phyloP scores from a whole-genome alignment of 1,140 invertebrate species.

The Psix sp. region DNA sequence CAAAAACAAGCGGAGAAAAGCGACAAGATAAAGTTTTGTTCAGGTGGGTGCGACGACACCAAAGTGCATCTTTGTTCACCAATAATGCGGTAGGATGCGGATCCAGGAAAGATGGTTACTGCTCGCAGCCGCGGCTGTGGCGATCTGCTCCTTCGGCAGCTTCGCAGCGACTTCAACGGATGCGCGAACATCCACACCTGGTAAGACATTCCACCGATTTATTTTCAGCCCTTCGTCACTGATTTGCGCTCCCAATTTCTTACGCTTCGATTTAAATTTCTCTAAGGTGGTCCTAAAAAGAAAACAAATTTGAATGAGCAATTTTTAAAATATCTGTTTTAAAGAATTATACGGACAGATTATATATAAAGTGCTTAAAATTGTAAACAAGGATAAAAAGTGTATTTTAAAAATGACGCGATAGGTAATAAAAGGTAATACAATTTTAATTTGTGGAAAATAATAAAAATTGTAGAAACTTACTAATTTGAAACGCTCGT shows the following conservation, averaged over 20 bases:
- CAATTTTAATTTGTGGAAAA: no score
- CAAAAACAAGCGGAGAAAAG: no score
- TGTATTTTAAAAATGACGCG: no score
- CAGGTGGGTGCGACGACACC: slow-evolving; percentile 41
- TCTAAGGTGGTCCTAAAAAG: no score
- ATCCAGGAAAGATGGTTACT: slow-evolving; percentile 69
- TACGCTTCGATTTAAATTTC: background rate
- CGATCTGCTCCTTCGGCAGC: slow-evolving; percentile 63
- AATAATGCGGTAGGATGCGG: slow-evolving; percentile 74
- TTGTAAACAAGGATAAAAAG: no score
- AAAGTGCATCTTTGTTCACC: slow-evolving; percentile 26
- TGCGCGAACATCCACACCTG: slow-evolving; percentile 43
- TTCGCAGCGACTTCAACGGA: slow-evolving; percentile 49
- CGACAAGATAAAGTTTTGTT: slow-evolving; percentile 2
- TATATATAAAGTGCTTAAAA: no score
- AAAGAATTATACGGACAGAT: no score
- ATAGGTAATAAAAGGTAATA: no score
- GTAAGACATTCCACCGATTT: slow-evolving; percentile 36
- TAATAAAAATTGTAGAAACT: no score
- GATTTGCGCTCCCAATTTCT: background rate
- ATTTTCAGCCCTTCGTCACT: background rate
- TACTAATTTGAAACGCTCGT: no score
- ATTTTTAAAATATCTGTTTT: no score
- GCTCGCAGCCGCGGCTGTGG: slow-evolving; percentile 58
- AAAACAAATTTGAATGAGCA: no score